Evolutionary conservation across 1,140 invertebrate genomes (phyloP).

Genomic region (Caenorhabditis latens): DNA sequence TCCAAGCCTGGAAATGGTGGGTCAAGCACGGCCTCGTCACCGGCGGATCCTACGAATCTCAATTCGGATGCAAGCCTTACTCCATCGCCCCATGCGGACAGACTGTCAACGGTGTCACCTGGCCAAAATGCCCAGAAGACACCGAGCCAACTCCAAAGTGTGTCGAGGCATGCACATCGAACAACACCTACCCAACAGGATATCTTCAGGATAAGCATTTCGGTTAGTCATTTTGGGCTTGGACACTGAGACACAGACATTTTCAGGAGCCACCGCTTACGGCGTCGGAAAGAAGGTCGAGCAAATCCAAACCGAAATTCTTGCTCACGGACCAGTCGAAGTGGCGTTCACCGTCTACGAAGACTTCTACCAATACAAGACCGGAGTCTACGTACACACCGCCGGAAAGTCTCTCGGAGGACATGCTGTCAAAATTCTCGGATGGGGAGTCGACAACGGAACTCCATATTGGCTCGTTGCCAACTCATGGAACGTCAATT

Average conservation of each 20-base stretch:
- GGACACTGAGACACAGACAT: no score
- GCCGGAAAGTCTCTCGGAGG: constrained; percentile 85
- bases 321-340: constrained; percentile 90
- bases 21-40: constrained; percentile 83
- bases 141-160: constrained; percentile 87
- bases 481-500: constrained; percentile 81
- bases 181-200: constrained; percentile 77
- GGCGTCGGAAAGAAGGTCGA: constrained; percentile 82
- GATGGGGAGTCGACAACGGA: constrained; percentile 87
- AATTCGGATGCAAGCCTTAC: constrained; percentile 83
- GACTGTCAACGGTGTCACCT: constrained; percentile 27
- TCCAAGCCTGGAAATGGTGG: constrained; percentile 88
- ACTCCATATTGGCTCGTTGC: constrained; percentile 90
- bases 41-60: constrained; percentile 85
- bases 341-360: constrained; percentile 89
- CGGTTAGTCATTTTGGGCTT: constrained; percentile 79
- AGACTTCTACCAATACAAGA: constrained; percentile 89
- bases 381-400: constrained; percentile 87
- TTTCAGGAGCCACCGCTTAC: constrained; percentile 83
- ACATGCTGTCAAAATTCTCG: constrained; percentile 90
- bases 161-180: constrained; percentile 79
- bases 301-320: constrained; percentile 87
- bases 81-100: constrained; percentile 41
- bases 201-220: constrained; percentile 86
- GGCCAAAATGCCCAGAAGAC: constrained; percentile 85